phyloP scores from a whole-genome alignment of 2,797 vertebrate species.

The Muraenolepis orangiensis region DNA sequence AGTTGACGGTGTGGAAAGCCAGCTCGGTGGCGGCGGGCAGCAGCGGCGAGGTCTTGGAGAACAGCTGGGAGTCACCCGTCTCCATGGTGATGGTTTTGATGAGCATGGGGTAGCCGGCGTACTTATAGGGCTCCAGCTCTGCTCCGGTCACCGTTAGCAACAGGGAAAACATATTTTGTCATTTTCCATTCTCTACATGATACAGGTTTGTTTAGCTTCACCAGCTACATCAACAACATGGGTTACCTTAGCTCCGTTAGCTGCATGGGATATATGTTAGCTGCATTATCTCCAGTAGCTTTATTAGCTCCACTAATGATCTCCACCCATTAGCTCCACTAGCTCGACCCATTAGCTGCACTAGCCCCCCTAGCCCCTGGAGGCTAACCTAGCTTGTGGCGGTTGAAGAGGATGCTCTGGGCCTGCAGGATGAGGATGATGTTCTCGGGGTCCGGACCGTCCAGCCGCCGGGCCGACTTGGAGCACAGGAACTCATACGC shows the following conservation, averaged over 20 bases:
- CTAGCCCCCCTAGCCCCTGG: not conserved
- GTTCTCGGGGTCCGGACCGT: constrained; percentile 97
- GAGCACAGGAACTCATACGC: constrained; percentile 98
- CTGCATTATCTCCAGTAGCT: too few species aligned
- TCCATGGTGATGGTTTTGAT: constrained; percentile 98
- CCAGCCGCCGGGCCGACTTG: constrained; percentile 85
- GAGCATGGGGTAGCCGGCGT: constrained; percentile 98
- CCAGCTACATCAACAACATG: not conserved
- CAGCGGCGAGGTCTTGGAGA: constrained; percentile 92
- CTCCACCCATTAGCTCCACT: not conserved
- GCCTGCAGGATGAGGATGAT: constrained; percentile 98
- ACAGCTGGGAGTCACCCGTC: constrained; percentile 88
- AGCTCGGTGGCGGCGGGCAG: constrained; percentile 91
- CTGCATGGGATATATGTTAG: too few species aligned
- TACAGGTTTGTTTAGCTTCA: not conserved
- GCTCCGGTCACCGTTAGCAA: too few species aligned
- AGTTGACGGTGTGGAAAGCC: constrained; percentile 96
- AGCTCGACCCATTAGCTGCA: not conserved
- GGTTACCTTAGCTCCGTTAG: too few species aligned
- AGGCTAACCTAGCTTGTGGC: constrained; percentile 85
- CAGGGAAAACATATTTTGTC: too few species aligned
- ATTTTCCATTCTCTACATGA: not conserved
- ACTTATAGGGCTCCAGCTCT: constrained; percentile 98
- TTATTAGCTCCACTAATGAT: too few species aligned
- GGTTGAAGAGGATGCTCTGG: constrained; percentile 97